phyloP scores from a whole-genome alignment of 2,888 invertebrate genomes.

The Hypselothyrea guttata region DNA sequence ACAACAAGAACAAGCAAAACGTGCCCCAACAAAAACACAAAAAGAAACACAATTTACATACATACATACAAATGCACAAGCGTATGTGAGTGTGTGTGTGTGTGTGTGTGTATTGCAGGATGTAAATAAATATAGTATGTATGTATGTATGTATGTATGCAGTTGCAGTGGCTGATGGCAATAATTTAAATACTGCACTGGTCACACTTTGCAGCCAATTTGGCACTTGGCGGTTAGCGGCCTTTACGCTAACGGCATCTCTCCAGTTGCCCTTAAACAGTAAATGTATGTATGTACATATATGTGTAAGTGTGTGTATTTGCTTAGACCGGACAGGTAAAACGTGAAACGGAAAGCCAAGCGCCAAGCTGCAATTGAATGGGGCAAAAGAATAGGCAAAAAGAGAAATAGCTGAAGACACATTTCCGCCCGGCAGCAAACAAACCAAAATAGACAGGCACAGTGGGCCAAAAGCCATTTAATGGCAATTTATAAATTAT shows the following conservation, averaged over 20 bases:
- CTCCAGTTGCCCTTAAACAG: slow-evolving; percentile 29
- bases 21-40: slow-evolving; percentile 50
- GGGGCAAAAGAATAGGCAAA: slow-evolving; percentile 19
- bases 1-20: slow-evolving; percentile 55
- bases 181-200: slow-evolving; percentile 45
- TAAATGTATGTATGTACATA: not conserved
- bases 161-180: slow-evolving; percentile 10
- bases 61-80: too few species aligned
- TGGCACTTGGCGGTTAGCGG: slow-evolving; percentile 62
- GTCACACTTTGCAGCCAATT: slow-evolving; percentile 63
- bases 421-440: slow-evolving; percentile 68
- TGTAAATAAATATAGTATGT: too few species aligned
- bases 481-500: too few species aligned
- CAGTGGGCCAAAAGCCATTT: slow-evolving; percentile 32
- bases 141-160: not conserved
- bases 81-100: slow-evolving; percentile 5
- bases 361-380: slow-evolving; percentile 47
- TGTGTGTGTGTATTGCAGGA: not conserved
- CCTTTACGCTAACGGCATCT: slow-evolving; percentile 45
- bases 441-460: slow-evolving; percentile 71
- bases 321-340: slow-evolving; percentile 55
- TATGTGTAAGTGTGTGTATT: slow-evolving; percentile 18
- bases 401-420: slow-evolving; percentile 54
- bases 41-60: slow-evolving; percentile 11
- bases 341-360: slow-evolving; percentile 47